Evolutionary conservation across 2,888 invertebrate species (phyloP).

Genomic region (Drosophila barbarae): DNA sequence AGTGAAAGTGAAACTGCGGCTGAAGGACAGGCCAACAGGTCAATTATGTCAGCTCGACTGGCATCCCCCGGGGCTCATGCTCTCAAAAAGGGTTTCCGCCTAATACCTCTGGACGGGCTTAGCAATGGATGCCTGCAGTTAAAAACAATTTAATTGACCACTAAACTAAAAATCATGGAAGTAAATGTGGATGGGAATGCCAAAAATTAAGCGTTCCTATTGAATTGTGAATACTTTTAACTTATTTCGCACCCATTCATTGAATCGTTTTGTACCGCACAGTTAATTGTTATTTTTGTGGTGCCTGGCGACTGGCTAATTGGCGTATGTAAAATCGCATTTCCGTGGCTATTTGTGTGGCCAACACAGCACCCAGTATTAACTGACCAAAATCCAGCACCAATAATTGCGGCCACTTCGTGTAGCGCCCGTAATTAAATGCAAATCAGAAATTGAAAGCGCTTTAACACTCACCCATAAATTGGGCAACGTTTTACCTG

Average conservation of each 20-base stretch:
- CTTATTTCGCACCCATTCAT: not conserved
- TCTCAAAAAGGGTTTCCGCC: not conserved
- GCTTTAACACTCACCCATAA: not conserved
- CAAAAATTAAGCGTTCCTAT: not conserved
- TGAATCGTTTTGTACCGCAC: conserved; percentile 7
- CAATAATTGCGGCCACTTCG: conserved; percentile 1
- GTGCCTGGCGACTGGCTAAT: conserved; percentile 40
- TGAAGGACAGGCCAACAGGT: conserved; percentile 43
- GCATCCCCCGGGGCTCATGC: not conserved
- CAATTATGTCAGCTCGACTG: conserved; percentile 56
- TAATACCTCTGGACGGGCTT: not conserved
- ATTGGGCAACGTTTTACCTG: conserved; percentile 14
- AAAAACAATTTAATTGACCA: conserved; percentile 14
- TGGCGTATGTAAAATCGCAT: conserved; percentile 52
- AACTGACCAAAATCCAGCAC: conserved; percentile 6
- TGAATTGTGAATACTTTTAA: conserved; percentile 4
- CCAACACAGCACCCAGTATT: conserved; percentile 11
- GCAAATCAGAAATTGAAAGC: conserved; percentile 5
- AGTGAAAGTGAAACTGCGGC: conserved; percentile 32
- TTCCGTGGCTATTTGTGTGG: conserved; percentile 49
- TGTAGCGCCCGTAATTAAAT: not conserved
- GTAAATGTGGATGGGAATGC: not conserved
- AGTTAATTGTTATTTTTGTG: conserved; percentile 35
- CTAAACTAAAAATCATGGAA: too few species aligned
- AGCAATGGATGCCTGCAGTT: not conserved